Evolutionary conservation across 2,113 vertebrate genomes (phyloP), one percentile per base, ranked within the genome.

Genomic region (Lepus europaeus): DNA sequence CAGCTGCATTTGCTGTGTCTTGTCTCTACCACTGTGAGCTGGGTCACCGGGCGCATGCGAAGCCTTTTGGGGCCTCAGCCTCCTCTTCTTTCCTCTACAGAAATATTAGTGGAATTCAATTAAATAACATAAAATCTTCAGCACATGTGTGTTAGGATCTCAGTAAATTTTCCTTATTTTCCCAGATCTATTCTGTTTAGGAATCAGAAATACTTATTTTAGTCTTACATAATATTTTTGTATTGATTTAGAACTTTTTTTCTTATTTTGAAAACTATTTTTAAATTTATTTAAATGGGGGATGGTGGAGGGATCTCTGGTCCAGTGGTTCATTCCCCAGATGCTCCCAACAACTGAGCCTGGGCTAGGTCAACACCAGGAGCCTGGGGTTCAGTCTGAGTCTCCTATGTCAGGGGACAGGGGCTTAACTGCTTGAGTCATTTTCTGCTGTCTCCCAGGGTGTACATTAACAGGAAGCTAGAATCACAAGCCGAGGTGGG

Each of bases 1-100:
- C 0, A 45, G 31, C 12, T 6, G 49, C 31, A 1, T 17, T 13
- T 4, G 1, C 23, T 29, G 7, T 10, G 1, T 25, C 27, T 0
- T 70, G 6, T 13, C 27, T 23, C 53, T 78, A 33, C 9, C 22
- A 6, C 20, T 63, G 12, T 2, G 51, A 59, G 9, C 33, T 59
- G 16, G 25, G 36, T 68, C 73, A 53, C 56, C 16, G 6, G 27
- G 12, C 36, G 2, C 45, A 39, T 9, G 19, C 7, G 19, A 64
- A 12, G 17, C 22, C 53, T 29, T 69, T 81, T 14, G 31, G 45
- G 49, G 56, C 5, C 27, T 68, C 29, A 36, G n/a, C 45, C 1
- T 36, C 53, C 61, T 87, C 53, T 17, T 61, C 19, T 73, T 23
- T 81, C 33, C 69, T 13, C 63, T 17, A 23, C 2, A 27, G 25